Evolutionary conservation across 1,140 invertebrate genomes (phyloP), one percentile per base, ranked within the genome.

Genomic region (Ruditapes philippinarum): DNA sequence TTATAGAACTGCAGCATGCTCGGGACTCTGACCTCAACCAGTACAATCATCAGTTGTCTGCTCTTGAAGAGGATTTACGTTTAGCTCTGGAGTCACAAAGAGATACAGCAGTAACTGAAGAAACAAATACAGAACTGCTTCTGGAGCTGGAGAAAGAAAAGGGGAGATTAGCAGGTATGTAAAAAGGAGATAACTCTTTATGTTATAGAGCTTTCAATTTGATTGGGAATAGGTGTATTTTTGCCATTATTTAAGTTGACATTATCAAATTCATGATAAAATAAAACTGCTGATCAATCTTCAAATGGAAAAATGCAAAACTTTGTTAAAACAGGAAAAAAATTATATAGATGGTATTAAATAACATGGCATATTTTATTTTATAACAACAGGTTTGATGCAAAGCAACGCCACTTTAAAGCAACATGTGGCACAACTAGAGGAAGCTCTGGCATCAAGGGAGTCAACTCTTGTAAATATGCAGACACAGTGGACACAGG

Each of bases 101-200:
- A 74, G 74, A 94, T 51, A 79, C 79, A 31, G 36, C 73, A 14
- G 90, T 92, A 14, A 91, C 91, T 19, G 90, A 93, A 28, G 90
- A 92, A 62, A 51, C 70, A 9, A 95, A 91, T 87, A 91, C 94
- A 82, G 84, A 94, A 45, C 86, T 95, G 36, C 88, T 93, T 7
- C 79, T 96, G 31, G 95, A 96, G 40, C 86, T 96, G 42, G 96
- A 96, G 82, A 96, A 94, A 89, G 95, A 96, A 86, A 94, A 93
- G 60, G 96, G 96, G 42, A 93, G 95, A 92, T 91, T 96, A n/a
- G 92, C 93, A 91, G 95, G 96, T 96, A 86, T 7, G 60, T 65
- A 5, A 65, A 31, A 65, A 9, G 14, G 51, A 57, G 22, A 57
- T 7, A 14, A 45, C 42, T n/a, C n/a, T n/a, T n/a, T n/a, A n/a